These are phyloP conservation scores for Ceraclea dissimilis DNA, from an alignment of 2,888 invertebrate species.

Conservation along the genomic window DNA sequence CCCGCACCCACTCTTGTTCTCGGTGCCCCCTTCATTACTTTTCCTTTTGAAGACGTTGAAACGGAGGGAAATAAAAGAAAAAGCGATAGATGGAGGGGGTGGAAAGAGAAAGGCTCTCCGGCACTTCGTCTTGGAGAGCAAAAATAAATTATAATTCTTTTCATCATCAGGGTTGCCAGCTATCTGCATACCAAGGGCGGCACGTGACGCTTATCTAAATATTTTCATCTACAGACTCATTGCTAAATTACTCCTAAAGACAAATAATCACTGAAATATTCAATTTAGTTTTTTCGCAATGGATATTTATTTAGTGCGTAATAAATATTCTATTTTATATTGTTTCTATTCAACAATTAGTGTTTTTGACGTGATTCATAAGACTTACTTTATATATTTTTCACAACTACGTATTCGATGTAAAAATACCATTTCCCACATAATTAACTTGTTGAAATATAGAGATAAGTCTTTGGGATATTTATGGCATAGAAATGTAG, in stretches of 20 bases:
- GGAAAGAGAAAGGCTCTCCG: constrained; percentile 37
- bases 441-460: too few species aligned
- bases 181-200: constrained; percentile 25
- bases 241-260: not conserved
- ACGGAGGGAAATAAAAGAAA: constrained; percentile 49
- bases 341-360: too few species aligned
- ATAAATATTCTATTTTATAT: too few species aligned
- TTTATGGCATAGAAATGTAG: not conserved
- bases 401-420: too few species aligned
- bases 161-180: constrained; percentile 27
- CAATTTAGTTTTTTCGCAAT: too few species aligned
- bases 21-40: constrained; percentile 32
- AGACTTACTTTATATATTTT: too few species aligned
- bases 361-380: too few species aligned
- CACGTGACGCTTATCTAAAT: constrained; percentile 26
- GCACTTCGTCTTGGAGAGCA: constrained; percentile 42
- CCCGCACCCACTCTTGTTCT: constrained; percentile 28
- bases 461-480: too few species aligned
- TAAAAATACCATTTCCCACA: too few species aligned
- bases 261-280: too few species aligned
- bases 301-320: too few species aligned
- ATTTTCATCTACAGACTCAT: not conserved
- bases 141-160: constrained; percentile 53
- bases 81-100: constrained; percentile 30
- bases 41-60: constrained; percentile 52